These are phyloP conservation scores for Xyrichtys novacula DNA, from an alignment of 2,797 vertebrate species.

Conservation along the genomic window DNA sequence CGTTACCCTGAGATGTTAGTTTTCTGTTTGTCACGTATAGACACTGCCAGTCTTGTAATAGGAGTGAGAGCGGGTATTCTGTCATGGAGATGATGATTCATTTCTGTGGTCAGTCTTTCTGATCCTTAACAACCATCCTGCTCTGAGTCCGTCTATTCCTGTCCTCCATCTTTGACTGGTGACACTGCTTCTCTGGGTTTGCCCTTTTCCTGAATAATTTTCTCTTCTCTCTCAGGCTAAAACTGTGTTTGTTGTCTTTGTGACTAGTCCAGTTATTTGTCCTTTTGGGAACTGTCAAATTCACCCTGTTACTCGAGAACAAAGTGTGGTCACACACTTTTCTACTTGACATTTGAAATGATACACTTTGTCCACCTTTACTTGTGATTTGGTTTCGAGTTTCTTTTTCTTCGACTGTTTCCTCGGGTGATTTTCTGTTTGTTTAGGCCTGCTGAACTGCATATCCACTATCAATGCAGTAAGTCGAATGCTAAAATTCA, in stretches of 20 bases:
- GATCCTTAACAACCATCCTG: neutral
- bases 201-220: neutral
- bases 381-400: neutral
- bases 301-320: neutral
- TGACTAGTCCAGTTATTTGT: neutral
- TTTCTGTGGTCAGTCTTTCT: neutral
- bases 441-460: no score
- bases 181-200: conserved; percentile 2
- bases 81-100: conserved; percentile 2
- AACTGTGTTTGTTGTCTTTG: conserved; percentile 11
- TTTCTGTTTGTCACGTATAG: neutral
- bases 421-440: neutral
- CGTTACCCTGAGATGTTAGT: no score
- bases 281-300: conserved; percentile 18
- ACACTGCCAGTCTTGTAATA: neutral
- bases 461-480: no score
- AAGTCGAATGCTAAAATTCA: no score
- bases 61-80: neutral
- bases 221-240: conserved; percentile 2
- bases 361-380: neutral
- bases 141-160: neutral
- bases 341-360: conserved; percentile 4
- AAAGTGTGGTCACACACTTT: neutral
- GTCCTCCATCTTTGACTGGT: conserved; percentile 6
- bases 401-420: neutral